Evolutionary conservation across 2,113 vertebrate species (phyloP), one percentile per base, ranked within the genome.

Genomic region (Sprattus sprattus): DNA sequence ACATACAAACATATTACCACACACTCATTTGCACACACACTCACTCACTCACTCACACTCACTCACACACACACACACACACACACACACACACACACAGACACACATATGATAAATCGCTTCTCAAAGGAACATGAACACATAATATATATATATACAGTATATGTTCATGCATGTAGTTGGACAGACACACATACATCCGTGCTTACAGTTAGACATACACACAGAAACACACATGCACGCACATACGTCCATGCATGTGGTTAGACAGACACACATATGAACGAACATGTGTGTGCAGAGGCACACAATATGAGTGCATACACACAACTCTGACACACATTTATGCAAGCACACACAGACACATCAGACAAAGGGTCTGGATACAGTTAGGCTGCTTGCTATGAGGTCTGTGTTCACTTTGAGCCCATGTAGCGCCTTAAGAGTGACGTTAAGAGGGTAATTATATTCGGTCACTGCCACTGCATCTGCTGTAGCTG

Each of bases 261-360:
- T 78, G 71, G 32, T 78, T 78, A 78, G 28, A 39, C 71, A 75
- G 67, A 13, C 25, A 11, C 67, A 39, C 71, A 78, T 39, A 78
- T 16, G 71, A 78, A 39, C 71, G 44, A 28, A 78, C 71, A 78
- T 39, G 32, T 83, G 81, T 86, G 83, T 71, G 54, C n/a, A 78
- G 71, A 78, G 71, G 28, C 71, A 39, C 10, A 78, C 10, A 78
- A 78, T 78, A 78, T 78, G 71, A 44, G 71, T 6, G 71, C 71
- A 78, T 32, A 13, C 71, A 28, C 64, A 67, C 64, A 67, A 28
- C 15, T 44, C 71, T 78, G 71, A 78, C 71, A 39, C 32, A 78
- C 71, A 78, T 78, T 78, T 78, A 78, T 78, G 71, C 71, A 78
- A 16, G 71, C 71, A 78, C 71, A 78, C 67, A 75, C 67, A 75